phyloP scores from a whole-genome alignment of 2,797 vertebrate species.

The Coregonus ussuriensis region DNA sequence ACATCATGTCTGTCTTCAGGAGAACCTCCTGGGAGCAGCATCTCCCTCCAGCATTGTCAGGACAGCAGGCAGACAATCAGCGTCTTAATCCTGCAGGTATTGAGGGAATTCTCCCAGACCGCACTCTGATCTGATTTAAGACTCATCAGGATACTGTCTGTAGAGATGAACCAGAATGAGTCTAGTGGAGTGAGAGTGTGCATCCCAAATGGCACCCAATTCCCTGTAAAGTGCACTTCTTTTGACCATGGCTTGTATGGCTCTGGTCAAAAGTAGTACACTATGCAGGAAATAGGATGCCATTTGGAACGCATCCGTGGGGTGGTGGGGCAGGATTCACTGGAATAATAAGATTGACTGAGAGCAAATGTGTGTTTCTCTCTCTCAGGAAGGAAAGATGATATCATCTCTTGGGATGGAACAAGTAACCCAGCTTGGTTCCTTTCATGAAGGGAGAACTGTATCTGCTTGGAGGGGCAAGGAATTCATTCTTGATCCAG shows the following conservation, averaged over 20 bases:
- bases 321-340: neutral
- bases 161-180: conserved; percentile 37
- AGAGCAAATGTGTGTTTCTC: neutral
- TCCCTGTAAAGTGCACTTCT: neutral
- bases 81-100: conserved; percentile 27
- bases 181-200: conserved; percentile 2
- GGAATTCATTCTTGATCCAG: conserved; percentile 1
- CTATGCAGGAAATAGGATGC: neutral
- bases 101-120: conserved; percentile 30
- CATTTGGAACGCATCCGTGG: neutral
- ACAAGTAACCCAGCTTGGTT: conserved; percentile 15
- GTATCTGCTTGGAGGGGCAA: neutral
- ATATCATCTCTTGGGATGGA: conserved; percentile 34
- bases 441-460: conserved; percentile 2
- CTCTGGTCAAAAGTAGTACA: neutral
- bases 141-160: conserved; percentile 32
- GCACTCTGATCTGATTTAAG: conserved; percentile 44
- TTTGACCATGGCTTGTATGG: neutral
- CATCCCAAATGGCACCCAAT: neutral
- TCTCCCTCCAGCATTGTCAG: conserved; percentile 29
- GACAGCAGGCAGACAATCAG: conserved; percentile 36
- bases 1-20: conserved; percentile 51
- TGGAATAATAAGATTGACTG: neutral
- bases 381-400: conserved; percentile 16
- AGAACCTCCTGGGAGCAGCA: conserved; percentile 21